Evolutionary conservation across 2,888 invertebrate genomes (phyloP).

Genomic region (Gastracanthus pulcherrimus): DNA sequence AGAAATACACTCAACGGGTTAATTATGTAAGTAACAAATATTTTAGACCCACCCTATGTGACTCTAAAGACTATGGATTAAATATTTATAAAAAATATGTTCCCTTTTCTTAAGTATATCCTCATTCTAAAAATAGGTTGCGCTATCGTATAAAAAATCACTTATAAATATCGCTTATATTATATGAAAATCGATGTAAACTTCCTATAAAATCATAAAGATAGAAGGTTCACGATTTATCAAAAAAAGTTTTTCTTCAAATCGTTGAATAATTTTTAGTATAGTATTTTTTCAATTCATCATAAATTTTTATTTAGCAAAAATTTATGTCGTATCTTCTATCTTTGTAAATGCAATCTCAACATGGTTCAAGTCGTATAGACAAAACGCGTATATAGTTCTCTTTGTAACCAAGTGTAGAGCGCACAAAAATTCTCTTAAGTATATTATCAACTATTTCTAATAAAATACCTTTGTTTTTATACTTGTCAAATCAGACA

Average conservation of each 20-base stretch:
- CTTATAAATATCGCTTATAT: constrained; percentile 2
- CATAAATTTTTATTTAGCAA: background rate
- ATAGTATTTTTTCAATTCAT: background rate
- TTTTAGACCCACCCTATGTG: constrained; percentile 28
- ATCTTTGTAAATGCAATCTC: constrained; percentile 14
- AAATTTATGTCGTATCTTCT: constrained; percentile 9
- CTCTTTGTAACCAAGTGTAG: background rate
- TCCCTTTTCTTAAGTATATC: background rate
- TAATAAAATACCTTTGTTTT: background rate
- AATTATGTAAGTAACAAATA: constrained; percentile 7
- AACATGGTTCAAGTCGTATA: background rate
- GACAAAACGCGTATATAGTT: no score
- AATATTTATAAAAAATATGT: constrained; percentile 9
- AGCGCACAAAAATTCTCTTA: no score
- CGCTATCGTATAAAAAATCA: no score
- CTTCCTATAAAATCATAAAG: background rate
- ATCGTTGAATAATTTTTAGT: background rate
- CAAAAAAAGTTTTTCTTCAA: background rate
- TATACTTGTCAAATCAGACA: no score
- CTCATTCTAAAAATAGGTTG: background rate
- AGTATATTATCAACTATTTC: no score
- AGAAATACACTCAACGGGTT: no score
- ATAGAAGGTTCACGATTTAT: no score
- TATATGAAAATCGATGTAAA: background rate
- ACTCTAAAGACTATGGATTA: background rate